These are phyloP conservation scores for Triplophysa yarkandensis DNA, from an alignment of 2,797 vertebrate species.

Conservation along the genomic window DNA sequence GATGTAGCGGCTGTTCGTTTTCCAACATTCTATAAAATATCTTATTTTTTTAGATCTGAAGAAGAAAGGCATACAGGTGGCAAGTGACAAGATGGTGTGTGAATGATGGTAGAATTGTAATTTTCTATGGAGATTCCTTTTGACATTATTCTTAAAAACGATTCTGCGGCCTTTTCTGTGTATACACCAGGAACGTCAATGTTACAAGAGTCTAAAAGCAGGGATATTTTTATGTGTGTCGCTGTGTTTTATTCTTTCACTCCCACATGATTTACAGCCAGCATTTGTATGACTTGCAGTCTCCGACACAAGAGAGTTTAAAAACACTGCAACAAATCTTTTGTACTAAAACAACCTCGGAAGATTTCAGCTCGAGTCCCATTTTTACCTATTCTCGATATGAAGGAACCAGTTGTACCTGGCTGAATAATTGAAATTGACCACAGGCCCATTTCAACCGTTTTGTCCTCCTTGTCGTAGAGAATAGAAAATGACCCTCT, in stretches of 20 bases:
- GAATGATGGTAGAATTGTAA: too few species aligned
- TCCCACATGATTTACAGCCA: conserved; percentile 1
- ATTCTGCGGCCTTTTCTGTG: conserved; percentile 24
- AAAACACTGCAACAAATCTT: conserved; percentile 25
- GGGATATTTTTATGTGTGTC: neutral
- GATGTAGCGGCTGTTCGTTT: too few species aligned
- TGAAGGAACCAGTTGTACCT: conserved; percentile 34
- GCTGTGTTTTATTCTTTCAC: neutral
- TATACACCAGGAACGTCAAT: conserved; percentile 24
- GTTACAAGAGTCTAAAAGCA: neutral
- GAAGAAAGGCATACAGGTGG: too few species aligned
- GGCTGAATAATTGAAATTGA: conserved; percentile 65
- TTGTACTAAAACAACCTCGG: conserved; percentile 21
- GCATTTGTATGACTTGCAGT: conserved; percentile 17
- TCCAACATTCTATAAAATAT: too few species aligned
- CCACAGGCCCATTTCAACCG: conserved; percentile 45
- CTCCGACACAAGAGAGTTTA: conserved; percentile 28
- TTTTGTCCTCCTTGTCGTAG: conserved; percentile 45
- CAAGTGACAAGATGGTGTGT: too few species aligned
- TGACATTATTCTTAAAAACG: neutral
- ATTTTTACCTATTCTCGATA: conserved; percentile 26
- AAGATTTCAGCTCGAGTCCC: conserved; percentile 3
- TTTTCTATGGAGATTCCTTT: too few species aligned
- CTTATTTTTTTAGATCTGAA: too few species aligned
- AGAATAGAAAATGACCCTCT: conserved; percentile 22